phyloP scores from a whole-genome alignment of 1,140 invertebrate species.

The Fopius arisanus region DNA sequence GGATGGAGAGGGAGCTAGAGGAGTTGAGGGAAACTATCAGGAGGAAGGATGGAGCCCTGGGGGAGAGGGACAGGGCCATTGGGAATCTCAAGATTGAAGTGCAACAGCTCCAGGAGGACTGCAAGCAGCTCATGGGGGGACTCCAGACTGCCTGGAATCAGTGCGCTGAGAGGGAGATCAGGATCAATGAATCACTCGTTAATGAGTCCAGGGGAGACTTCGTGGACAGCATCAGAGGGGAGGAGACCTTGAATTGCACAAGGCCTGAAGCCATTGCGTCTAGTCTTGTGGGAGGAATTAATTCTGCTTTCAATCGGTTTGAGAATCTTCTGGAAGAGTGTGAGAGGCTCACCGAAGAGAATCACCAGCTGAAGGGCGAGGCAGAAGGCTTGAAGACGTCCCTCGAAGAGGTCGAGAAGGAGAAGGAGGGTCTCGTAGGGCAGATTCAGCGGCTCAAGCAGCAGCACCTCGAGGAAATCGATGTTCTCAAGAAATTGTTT shows the following conservation, averaged over 20 bases:
- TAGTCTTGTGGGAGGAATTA: not conserved
- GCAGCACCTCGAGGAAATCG: constrained; percentile 39
- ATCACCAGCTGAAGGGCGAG: constrained; percentile 34
- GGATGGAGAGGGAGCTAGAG: constrained; percentile 42
- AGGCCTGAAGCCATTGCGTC: not conserved
- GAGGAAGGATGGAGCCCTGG: constrained; percentile 61
- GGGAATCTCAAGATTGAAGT: constrained; percentile 64
- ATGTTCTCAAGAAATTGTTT: constrained; percentile 53
- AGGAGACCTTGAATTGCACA: not conserved
- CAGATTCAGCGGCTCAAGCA: constrained; percentile 50
- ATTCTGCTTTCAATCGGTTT: not conserved
- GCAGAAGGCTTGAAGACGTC: constrained; percentile 34
- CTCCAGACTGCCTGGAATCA: constrained; percentile 70
- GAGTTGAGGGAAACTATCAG: constrained; percentile 39
- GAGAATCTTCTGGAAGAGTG: not conserved
- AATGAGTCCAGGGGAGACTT: constrained; percentile 45
- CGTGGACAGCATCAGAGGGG: no score
- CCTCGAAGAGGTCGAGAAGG: constrained; percentile 41
- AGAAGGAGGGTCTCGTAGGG: constrained; percentile 57
- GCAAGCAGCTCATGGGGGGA: constrained; percentile 68
- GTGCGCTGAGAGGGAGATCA: constrained; percentile 68
- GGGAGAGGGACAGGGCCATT: constrained; percentile 69
- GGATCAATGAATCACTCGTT: constrained; percentile 64
- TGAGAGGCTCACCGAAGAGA: not conserved
- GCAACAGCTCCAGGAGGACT: constrained; percentile 68